These are phyloP conservation scores for Sabatieria punctata DNA, from an alignment of 2,888 invertebrate genomes.

Conservation along the genomic window DNA sequence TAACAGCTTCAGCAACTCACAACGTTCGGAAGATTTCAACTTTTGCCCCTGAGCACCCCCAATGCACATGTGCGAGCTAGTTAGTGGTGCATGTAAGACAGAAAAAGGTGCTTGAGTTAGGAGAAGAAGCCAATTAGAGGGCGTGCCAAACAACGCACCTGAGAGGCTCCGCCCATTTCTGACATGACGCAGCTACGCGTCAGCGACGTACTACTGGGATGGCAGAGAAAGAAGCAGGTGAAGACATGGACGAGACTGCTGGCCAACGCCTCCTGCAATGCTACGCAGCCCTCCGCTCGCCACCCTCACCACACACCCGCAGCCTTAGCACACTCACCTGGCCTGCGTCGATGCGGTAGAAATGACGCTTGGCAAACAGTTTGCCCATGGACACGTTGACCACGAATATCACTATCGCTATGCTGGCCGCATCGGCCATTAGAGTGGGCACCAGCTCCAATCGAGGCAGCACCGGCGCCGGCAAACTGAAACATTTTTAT, in stretches of 20 bases:
- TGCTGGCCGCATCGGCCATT: slow-evolving; percentile 36
- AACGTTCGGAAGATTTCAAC: no score
- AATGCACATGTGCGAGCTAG: no score
- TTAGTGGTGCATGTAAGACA: no score
- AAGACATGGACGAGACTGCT: slow-evolving; percentile 2
- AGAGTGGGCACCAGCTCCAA: slow-evolving; percentile 29
- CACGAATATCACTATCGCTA: slow-evolving; percentile 36
- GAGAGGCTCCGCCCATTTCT: slow-evolving; percentile 5
- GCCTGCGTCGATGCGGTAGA: slow-evolving; percentile 34
- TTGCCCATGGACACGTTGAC: slow-evolving; percentile 36
- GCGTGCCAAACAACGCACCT: no score
- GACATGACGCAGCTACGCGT: slow-evolving; percentile 3
- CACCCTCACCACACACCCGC: no score
- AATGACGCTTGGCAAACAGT: slow-evolving; percentile 33
- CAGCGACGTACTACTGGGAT: slow-evolving; percentile 4
- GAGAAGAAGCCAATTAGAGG: no score
- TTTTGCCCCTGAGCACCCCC: no score
- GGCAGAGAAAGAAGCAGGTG: slow-evolving; percentile 4
- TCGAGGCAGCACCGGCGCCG: slow-evolving; percentile 26
- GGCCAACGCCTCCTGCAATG: slow-evolving; percentile 6
- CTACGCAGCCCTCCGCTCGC: no score
- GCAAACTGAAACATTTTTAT: slow-evolving; percentile 21
- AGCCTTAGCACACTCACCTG: slow-evolving; percentile 29
- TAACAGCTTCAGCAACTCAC: no score
- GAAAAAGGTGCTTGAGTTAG: no score